These are phyloP conservation scores for Philaenus spumarius DNA, from an alignment of 1,140 invertebrate species.

Conservation along the genomic window DNA sequence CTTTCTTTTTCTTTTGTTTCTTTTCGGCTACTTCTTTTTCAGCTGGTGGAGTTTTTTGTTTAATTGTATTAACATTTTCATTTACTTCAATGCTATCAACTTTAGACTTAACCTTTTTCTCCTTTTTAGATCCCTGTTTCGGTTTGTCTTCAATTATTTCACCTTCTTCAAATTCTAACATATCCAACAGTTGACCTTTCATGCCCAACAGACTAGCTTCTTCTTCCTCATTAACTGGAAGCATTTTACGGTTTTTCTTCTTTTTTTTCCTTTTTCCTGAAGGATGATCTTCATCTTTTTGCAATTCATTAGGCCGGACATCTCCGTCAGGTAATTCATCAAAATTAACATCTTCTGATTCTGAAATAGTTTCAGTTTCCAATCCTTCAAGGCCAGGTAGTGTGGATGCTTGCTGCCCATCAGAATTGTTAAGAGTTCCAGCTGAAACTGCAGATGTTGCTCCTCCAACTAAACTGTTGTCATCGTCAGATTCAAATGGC, in stretches of 20 bases:
- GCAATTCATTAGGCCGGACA: not conserved
- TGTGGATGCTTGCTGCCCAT: slow-evolving; percentile 22
- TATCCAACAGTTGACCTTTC: slow-evolving; percentile 2
- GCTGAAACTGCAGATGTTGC: slow-evolving; percentile 30
- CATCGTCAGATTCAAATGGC: slow-evolving; percentile 29
- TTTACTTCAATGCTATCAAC: slow-evolving; percentile 44
- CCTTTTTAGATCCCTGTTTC: slow-evolving; percentile 39
- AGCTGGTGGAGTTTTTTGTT: slow-evolving; percentile 36
- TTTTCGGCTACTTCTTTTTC: slow-evolving; percentile 41
- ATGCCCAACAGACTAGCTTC: not conserved
- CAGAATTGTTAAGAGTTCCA: slow-evolving; percentile 14
- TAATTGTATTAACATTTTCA: slow-evolving; percentile 48
- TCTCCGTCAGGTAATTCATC: slow-evolving; percentile 12
- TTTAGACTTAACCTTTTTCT: slow-evolving; percentile 33
- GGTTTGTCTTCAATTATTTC: slow-evolving; percentile 46
- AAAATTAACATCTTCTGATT: slow-evolving; percentile 37
- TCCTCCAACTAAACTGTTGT: slow-evolving; percentile 23
- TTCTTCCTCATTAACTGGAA: slow-evolving; percentile 8
- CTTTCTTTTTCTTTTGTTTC: slow-evolving; percentile 51
- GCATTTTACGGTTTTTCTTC: slow-evolving; percentile 22
- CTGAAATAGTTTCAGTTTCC: slow-evolving; percentile 64
- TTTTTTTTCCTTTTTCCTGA: slow-evolving; percentile 27
- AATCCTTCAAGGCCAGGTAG: slow-evolving; percentile 48
- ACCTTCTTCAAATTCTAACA: slow-evolving; percentile 40
- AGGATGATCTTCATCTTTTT: slow-evolving; percentile 20